Conservation (phyloP, 2,113 vertebrate genomes). For the Prochilodus magdalenae region DNA sequence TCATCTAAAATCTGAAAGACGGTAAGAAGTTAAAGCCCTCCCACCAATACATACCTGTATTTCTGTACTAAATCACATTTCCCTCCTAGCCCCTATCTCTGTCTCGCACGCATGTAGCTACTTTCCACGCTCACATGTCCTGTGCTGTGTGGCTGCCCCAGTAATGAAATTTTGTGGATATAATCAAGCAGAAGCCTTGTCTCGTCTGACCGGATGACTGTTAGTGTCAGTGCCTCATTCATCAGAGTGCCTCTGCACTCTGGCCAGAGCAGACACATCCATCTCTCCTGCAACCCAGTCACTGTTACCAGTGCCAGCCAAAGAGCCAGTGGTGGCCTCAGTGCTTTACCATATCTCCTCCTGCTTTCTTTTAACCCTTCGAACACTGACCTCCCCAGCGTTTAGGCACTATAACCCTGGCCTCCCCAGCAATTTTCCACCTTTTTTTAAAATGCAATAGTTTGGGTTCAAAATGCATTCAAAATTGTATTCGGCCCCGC, state of each 20-base stretch:
- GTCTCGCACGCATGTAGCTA: neutral
- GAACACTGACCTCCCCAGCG: too few relatives aligned
- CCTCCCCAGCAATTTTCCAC: too few relatives aligned
- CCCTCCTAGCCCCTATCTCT: neutral
- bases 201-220: neutral
- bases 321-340: too few relatives aligned
- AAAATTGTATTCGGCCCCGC: too few relatives aligned
- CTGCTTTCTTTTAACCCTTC: too few relatives aligned
- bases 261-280: neutral
- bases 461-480: too few relatives aligned
- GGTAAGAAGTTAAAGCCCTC: neutral
- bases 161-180: constrained; percentile 41
- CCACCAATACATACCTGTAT: neutral
- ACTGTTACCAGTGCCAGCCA: too few relatives aligned
- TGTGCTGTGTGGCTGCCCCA: neutral
- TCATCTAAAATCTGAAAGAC: neutral
- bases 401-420: too few relatives aligned
- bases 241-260: neutral
- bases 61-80: neutral
- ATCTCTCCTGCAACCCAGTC: neutral
- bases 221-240: neutral
- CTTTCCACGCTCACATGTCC: neutral
- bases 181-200: constrained; percentile 42
- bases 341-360: too few relatives aligned
- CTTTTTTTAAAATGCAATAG: too few relatives aligned